Evolutionary conservation across 2,888 invertebrate species (phyloP), one percentile per base, ranked within the genome.

Genomic region (Rhabditoides inermis): DNA sequence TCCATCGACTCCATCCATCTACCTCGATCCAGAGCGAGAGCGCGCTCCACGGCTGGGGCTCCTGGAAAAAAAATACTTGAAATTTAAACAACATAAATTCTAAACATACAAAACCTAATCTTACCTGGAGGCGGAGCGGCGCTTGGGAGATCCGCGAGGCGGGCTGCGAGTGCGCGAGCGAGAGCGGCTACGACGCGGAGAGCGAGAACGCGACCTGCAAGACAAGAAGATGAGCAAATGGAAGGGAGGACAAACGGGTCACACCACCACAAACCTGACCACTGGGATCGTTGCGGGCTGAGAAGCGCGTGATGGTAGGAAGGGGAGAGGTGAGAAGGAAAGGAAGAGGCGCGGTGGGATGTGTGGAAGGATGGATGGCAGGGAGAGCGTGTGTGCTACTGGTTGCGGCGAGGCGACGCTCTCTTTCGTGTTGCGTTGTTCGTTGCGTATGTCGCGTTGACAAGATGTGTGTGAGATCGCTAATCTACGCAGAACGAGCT

Each of bases 41-140:
- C n/a, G n/a, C n/a, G n/a, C n/a, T n/a, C n/a, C n/a, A 40, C 57
- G 57, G 32, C 51, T 51, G 51, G 54, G 53, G 47, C 49, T 49
- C 30, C 53, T 58, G 48, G n/a, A 53, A 47, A 5, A n/a, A 10
- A 15, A 10, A 35, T 27, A 15, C 42, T 42, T 4, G 3, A 3
- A 42, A 4, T 28, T 40, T 45, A 26, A 28, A 28, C 3, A 27
- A 23, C n/a, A 35, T 20, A 44, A 26, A 6, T 6, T 42, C 42
- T 26, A 15, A 6, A 26, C 6, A 15, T 7, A n/a, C 25, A 25
- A 6, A 12, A 42, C 7, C n/a, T n/a, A n/a, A n/a, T n/a, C 40
- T 10, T 40, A 53, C 53, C 51, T 41, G 47, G 49, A 49, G 22
- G 53, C 49, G 39, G 53, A 46, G 37, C 56, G 54, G 28, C 39